Evolutionary conservation across 1,140 invertebrate genomes (phyloP).

Genomic region (Spodoptera litura): DNA sequence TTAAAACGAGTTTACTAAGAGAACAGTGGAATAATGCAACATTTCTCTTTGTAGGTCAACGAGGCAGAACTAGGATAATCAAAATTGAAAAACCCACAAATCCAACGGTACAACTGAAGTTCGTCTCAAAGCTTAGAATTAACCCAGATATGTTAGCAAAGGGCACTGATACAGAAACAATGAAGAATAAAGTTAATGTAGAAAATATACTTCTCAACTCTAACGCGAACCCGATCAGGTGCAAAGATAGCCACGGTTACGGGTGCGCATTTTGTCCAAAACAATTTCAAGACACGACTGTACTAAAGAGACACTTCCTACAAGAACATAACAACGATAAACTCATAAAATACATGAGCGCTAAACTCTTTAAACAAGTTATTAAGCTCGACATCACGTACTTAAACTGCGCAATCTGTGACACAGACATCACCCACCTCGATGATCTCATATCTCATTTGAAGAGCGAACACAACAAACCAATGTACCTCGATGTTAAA

Average conservation of each 20-base stretch:
- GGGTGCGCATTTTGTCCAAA: conserved; percentile 70
- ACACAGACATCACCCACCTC: conserved; percentile 55
- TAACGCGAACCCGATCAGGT: conserved; percentile 70
- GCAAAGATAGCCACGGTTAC: conserved; percentile 69
- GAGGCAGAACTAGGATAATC: conserved; percentile 43
- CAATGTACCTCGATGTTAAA: conserved; percentile 62
- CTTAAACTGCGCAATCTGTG: conserved; percentile 66
- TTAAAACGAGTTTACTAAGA: too few species aligned
- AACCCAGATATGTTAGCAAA: background rate
- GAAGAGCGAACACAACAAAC: conserved; percentile 62
- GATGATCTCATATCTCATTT: conserved; percentile 67
- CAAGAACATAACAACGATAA: conserved; percentile 70
- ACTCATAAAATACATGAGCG: conserved; percentile 62
- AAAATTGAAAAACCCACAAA: conserved; percentile 42
- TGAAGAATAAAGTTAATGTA: conserved; percentile 67
- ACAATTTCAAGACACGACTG: conserved; percentile 61
- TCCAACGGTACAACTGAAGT: conserved; percentile 52
- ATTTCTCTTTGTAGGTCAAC: conserved; percentile 48
- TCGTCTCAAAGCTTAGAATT: conserved; percentile 19
- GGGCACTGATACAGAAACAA: conserved; percentile 36
- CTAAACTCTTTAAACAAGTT: conserved; percentile 63
- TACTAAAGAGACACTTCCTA: conserved; percentile 71
- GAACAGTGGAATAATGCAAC: conserved; percentile 11
- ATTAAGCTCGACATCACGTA: conserved; percentile 73
- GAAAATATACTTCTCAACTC: conserved; percentile 67